Percentiles rank a stretch among this genome's conserved stretches.
Evolutionary conservation across 2,888 invertebrate species (phyloP).

Genomic region (Osedax frankpressi): DNA sequence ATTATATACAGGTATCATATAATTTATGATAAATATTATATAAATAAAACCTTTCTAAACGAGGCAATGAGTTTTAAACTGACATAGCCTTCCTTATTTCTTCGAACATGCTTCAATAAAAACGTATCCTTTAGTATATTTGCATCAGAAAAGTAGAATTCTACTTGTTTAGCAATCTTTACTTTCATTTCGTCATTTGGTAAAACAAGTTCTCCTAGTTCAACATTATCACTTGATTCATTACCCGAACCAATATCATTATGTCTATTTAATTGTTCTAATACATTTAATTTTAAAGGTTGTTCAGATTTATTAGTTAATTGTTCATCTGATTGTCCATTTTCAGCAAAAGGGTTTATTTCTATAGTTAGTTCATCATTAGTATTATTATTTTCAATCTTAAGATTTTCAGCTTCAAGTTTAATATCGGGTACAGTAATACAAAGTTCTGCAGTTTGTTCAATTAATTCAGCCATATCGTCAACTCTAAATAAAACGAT

Average conservation of each 20-base stretch:
- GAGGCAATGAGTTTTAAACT: constrained; percentile 85
- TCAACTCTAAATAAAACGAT: not conserved
- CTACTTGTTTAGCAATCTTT: constrained; percentile 53
- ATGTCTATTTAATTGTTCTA: not conserved
- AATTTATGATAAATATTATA: no score
- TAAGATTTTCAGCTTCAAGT: not conserved
- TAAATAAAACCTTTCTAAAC: constrained; percentile 58
- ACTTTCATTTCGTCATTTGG: constrained; percentile 38
- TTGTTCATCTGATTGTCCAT: no score
- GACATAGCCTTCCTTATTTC: constrained; percentile 89
- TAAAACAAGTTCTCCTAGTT: constrained; percentile 30
- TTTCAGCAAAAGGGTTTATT: no score
- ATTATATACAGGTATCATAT: no score
- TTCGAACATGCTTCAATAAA: constrained; percentile 77
- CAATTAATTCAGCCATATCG: not conserved
- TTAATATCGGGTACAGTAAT: not conserved
- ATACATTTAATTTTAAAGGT: not conserved
- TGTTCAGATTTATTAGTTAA: no score
- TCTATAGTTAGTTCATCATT: no score
- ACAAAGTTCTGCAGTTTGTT: not conserved
- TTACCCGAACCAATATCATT: not conserved
- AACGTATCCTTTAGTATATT: constrained; percentile 90
- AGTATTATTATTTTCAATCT: no score
- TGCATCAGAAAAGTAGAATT: constrained; percentile 87
- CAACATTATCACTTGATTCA: not conserved